phyloP scores from a whole-genome alignment of 2,113 vertebrate genomes.

The Callipepla californica region DNA sequence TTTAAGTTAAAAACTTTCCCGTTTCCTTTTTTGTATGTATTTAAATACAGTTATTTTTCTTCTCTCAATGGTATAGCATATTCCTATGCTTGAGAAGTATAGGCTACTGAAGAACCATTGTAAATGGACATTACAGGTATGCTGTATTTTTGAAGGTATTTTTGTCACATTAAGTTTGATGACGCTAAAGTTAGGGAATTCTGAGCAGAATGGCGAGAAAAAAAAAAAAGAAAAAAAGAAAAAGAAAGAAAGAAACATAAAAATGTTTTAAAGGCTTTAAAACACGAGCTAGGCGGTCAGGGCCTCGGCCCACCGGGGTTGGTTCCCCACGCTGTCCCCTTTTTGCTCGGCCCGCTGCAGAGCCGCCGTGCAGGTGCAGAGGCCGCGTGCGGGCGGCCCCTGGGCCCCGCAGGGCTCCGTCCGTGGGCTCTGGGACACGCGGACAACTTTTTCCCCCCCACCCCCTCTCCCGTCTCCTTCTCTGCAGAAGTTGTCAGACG shows the following conservation, averaged over 20 bases:
- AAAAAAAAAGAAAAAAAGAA: slow-evolving; percentile 64
- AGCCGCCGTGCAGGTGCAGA: slow-evolving; percentile 75
- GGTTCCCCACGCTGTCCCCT: slow-evolving; percentile 86
- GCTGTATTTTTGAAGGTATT: slow-evolving; percentile 96
- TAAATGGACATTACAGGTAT: slow-evolving; percentile 98
- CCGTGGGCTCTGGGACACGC: background rate
- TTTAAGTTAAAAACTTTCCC: slow-evolving; percentile 98
- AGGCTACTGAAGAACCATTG: slow-evolving; percentile 93
- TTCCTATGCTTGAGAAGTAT: slow-evolving; percentile 94
- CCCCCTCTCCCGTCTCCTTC: background rate
- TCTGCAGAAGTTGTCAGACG: slow-evolving; percentile 25
- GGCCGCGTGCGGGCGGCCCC: background rate
- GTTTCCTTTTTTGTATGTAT: slow-evolving; percentile 95
- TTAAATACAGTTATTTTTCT: slow-evolving; percentile 92
- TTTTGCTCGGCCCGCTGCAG: slow-evolving; percentile 87
- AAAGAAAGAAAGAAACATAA: slow-evolving; percentile 12
- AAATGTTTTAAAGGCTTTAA: slow-evolving; percentile 90
- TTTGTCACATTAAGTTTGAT: slow-evolving; percentile 94
- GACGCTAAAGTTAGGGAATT: slow-evolving; percentile 91
- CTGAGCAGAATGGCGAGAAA: slow-evolving; percentile 87
- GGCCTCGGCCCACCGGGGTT: slow-evolving; percentile 87
- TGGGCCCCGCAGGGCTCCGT: no score
- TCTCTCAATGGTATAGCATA: slow-evolving; percentile 92
- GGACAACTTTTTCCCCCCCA: slow-evolving; percentile 9
- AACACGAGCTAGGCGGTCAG: slow-evolving; percentile 88